phyloP scores from a whole-genome alignment of 2,113 vertebrate species.

The Chaetops frenatus region DNA sequence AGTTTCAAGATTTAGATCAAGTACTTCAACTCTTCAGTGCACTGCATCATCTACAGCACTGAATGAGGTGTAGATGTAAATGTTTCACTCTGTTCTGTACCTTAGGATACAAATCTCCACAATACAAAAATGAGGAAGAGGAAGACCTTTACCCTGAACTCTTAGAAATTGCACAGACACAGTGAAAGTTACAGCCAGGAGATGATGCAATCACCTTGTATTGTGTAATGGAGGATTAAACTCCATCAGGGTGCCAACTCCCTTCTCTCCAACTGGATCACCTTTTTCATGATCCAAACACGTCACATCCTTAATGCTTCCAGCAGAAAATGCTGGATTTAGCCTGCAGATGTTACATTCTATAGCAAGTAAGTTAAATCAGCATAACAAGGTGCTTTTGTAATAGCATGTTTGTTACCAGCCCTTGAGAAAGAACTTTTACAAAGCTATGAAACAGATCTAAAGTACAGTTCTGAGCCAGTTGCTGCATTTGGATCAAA shows the following conservation, averaged over 20 bases:
- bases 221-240: not conserved
- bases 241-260: not conserved
- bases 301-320: not conserved
- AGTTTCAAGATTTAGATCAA: not conserved
- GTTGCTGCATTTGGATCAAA: not conserved
- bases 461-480: not conserved
- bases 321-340: not conserved
- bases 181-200: not conserved
- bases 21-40: not conserved
- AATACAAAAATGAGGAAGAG: not conserved
- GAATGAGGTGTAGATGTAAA: not conserved
- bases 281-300: not conserved
- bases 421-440: not conserved
- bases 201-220: not conserved
- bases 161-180: not conserved
- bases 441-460: not conserved
- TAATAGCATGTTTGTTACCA: not conserved
- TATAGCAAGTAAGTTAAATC: not conserved
- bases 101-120: not conserved
- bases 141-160: not conserved
- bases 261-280: not conserved
- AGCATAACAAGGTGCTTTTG: not conserved
- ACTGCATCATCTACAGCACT: rapidly evolving
- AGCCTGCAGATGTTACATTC: not conserved
- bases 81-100: not conserved